Percentiles rank a stretch among this genome's conserved stretches.
Evolutionary conservation across 2,888 invertebrate genomes (phyloP).

Genomic region (Tinea semifulvella): DNA sequence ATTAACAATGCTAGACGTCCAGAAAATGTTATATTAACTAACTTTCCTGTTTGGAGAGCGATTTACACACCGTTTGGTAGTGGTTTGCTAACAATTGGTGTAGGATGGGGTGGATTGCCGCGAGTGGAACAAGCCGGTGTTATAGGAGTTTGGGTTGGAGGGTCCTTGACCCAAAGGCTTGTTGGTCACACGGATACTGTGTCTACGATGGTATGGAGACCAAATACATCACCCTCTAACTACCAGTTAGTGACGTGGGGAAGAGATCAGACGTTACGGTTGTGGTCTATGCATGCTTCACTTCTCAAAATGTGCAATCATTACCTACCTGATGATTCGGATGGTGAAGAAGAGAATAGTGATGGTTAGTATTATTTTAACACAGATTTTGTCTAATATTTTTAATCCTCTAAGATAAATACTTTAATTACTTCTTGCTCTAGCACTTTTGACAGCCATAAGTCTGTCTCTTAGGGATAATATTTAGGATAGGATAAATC

Average conservation of each 20-base stretch:
- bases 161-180: slow-evolving; percentile 85
- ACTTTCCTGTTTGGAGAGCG: slow-evolving; percentile 92
- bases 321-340: slow-evolving; percentile 72
- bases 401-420: too few relatives aligned
- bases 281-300: slow-evolving; percentile 90
- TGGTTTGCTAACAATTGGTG: slow-evolving; percentile 90
- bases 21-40: slow-evolving; percentile 85
- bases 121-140: slow-evolving; percentile 81
- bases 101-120: slow-evolving; percentile 81
- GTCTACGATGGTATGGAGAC: slow-evolving; percentile 94
- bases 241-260: slow-evolving; percentile 95
- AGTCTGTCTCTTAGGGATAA: too few relatives aligned
- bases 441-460: too few relatives aligned
- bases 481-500: too few relatives aligned
- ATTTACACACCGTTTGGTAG: slow-evolving; percentile 93
- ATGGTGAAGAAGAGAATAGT: slow-evolving; percentile 61
- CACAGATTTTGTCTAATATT: too few relatives aligned
- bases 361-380: slow-evolving; percentile 38
- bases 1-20: slow-evolving; percentile 85
- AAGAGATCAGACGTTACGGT: slow-evolving; percentile 88
- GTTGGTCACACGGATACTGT: slow-evolving; percentile 96
- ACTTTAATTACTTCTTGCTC: too few relatives aligned
- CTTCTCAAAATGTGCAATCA: slow-evolving; percentile 80
- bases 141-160: slow-evolving; percentile 62
- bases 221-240: slow-evolving; percentile 71